Percentiles rank a stretch among this genome's conserved stretches.
These are phyloP conservation scores for Brachyistius frenatus DNA, from an alignment of 2,113 vertebrate species.

Conservation along the genomic window DNA sequence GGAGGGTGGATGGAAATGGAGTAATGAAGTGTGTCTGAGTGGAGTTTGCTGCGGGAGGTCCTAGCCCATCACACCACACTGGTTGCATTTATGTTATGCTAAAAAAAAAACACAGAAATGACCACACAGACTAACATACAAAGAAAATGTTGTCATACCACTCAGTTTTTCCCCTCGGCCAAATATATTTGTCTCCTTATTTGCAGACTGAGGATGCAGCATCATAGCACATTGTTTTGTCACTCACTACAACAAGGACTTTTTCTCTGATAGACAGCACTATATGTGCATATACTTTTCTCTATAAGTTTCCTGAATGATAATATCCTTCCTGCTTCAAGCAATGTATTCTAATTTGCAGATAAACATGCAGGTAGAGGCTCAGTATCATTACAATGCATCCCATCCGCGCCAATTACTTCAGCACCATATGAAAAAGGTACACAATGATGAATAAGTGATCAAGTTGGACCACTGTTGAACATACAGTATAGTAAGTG, in stretches of 20 bases:
- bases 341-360: slow-evolving; percentile 1
- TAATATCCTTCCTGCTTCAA: background rate
- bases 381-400: slow-evolving; percentile 46
- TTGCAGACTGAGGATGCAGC: slow-evolving; percentile 27
- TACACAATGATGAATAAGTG: slow-evolving; percentile 52
- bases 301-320: slow-evolving; percentile 37
- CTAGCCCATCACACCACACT: slow-evolving; percentile 59
- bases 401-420: slow-evolving; percentile 49
- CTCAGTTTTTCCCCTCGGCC: slow-evolving; percentile 24
- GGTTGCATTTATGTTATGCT: slow-evolving; percentile 33
- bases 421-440: slow-evolving; percentile 23
- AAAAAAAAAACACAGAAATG: slow-evolving; percentile 34
- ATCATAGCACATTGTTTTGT: slow-evolving; percentile 21
- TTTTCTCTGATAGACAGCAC: slow-evolving; percentile 5
- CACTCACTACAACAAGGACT: slow-evolving; percentile 2
- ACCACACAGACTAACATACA: slow-evolving; percentile 19
- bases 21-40: slow-evolving; percentile 77
- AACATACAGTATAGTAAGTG: slow-evolving; percentile 13
- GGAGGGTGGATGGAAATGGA: slow-evolving; percentile 63
- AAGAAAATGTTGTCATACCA: slow-evolving; percentile 45
- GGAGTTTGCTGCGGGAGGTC: slow-evolving; percentile 67
- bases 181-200: slow-evolving; percentile 40
- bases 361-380: slow-evolving; percentile 22
- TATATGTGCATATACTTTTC: background rate
- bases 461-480: slow-evolving; percentile 29